phyloP scores from a whole-genome alignment of 2,888 invertebrate genomes.

The Eubasilissa splendida region DNA sequence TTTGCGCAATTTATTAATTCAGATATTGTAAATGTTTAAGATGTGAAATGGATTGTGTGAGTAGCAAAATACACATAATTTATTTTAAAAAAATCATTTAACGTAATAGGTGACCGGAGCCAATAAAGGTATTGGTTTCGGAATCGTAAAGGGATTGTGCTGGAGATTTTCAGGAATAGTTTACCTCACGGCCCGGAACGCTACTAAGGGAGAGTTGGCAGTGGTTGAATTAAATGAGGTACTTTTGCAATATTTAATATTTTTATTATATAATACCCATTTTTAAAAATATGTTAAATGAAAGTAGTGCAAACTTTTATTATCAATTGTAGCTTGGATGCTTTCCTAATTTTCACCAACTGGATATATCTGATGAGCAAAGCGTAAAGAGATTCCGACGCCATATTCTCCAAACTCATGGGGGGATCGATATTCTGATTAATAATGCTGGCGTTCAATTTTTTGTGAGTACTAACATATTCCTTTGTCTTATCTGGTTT shows the following conservation, averaged over 20 bases:
- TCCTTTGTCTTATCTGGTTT: too few species aligned
- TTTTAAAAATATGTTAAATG: too few species aligned
- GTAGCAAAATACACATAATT: too few species aligned
- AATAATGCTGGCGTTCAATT: constrained; percentile 80
- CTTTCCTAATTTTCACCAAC: constrained; percentile 74
- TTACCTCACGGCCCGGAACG: constrained; percentile 78
- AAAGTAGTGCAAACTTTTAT: too few species aligned
- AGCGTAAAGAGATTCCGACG: constrained; percentile 74
- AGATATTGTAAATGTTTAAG: too few species aligned
- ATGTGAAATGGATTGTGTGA: too few species aligned
- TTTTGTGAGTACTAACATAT: constrained; percentile 49
- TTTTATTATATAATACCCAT: too few species aligned
- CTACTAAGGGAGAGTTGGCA: constrained; percentile 70
- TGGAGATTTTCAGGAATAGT: constrained; percentile 76
- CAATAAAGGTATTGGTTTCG: constrained; percentile 57
- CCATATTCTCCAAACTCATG: constrained; percentile 73
- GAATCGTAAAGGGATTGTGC: constrained; percentile 67
- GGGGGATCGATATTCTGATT: constrained; percentile 81
- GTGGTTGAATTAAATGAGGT: constrained; percentile 71
- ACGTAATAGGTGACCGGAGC: constrained; percentile 53
- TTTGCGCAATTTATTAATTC: too few species aligned
- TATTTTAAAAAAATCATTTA: too few species aligned
- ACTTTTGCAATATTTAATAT: constrained; percentile 43
- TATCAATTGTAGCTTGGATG: constrained; percentile 63
- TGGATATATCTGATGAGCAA: constrained; percentile 75